phyloP scores from a whole-genome alignment of 2,113 vertebrate genomes.

The Passer montanus region DNA sequence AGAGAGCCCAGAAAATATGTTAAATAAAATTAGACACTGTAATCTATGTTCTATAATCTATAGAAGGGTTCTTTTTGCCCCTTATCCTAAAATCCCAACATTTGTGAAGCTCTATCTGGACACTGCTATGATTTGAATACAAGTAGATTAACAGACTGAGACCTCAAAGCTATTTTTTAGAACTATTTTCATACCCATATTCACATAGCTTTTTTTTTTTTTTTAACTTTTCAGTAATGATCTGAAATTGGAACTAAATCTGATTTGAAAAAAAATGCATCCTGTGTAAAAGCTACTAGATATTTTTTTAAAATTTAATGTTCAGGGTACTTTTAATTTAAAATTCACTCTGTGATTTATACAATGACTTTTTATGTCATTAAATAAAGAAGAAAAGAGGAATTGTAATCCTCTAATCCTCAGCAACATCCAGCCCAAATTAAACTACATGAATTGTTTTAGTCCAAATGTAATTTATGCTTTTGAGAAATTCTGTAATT shows the following conservation, averaged over 20 bases:
- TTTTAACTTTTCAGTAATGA: not conserved
- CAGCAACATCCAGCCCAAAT: not conserved
- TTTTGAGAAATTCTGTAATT: not conserved
- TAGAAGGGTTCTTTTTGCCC: accelerated
- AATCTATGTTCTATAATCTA: not conserved
- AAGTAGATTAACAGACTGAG: not conserved
- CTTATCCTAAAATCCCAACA: not conserved
- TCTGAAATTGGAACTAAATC: not conserved
- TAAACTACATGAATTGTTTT: not conserved
- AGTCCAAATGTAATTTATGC: not conserved
- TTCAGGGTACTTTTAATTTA: not conserved
- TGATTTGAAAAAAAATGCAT: not conserved
- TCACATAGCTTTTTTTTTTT: not conserved
- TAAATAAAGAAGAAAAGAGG: not conserved
- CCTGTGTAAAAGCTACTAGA: not conserved
- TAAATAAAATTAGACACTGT: not conserved
- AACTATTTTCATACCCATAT: not conserved
- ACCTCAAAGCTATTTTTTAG: not conserved
- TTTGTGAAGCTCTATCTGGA: not conserved
- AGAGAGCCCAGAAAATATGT: not conserved
- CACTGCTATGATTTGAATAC: not conserved
- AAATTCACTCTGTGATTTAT: not conserved
- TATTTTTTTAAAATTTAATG: not conserved
- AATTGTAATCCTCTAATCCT: not conserved
- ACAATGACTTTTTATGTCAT: not conserved